phyloP scores from a whole-genome alignment of 2,888 invertebrate genomes.

The Euzetes globulus region DNA sequence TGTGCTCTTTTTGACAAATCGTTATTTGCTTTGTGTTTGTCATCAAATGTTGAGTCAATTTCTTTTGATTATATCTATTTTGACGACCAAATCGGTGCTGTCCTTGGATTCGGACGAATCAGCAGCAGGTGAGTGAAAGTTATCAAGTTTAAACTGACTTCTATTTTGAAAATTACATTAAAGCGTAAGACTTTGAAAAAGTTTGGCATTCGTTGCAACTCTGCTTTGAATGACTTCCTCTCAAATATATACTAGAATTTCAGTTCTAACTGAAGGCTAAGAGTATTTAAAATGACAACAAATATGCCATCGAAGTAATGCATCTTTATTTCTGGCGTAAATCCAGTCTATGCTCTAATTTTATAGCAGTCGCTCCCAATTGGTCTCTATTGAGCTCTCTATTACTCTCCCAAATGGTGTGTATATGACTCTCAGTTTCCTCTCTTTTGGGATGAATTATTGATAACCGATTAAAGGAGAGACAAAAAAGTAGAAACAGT shows the following conservation, averaged over 20 bases:
- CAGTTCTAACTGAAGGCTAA: background rate
- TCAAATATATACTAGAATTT: background rate
- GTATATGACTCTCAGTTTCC: background rate
- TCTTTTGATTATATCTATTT: background rate
- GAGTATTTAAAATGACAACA: background rate
- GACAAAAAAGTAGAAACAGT: background rate
- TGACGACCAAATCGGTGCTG: background rate
- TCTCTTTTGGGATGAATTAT: conserved; percentile 21
- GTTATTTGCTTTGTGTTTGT: background rate
- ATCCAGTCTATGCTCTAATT: background rate
- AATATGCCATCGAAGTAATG: background rate
- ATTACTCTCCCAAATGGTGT: background rate
- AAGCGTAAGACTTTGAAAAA: background rate
- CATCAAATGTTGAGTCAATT: conserved; percentile 17
- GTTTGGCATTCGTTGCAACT: background rate
- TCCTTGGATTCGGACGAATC: background rate
- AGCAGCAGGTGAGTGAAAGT: conserved; percentile 19
- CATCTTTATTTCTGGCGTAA: background rate
- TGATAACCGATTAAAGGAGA: conserved; percentile 25
- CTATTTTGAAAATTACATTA: background rate
- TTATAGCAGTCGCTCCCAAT: background rate
- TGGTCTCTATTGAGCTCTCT: background rate
- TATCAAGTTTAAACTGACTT: background rate
- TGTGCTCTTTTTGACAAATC: background rate
- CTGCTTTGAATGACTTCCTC: background rate